Conservation (phyloP, 2,888 invertebrate genomes). For the Odontocerum albicorne region DNA sequence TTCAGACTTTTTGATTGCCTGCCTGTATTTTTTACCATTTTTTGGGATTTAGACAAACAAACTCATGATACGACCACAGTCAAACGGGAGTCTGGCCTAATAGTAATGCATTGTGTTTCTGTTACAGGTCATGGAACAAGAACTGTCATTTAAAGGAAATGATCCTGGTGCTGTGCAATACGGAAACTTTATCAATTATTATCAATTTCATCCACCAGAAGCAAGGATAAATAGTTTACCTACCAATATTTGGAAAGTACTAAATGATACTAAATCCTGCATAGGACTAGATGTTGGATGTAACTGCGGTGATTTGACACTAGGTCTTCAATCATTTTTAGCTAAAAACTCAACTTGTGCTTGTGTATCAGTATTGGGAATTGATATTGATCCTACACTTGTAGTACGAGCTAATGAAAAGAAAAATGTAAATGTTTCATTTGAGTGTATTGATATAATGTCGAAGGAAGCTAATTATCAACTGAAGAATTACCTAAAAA, state of each 20-base stretch:
- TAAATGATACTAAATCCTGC: slow-evolving; percentile 44
- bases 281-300: slow-evolving; percentile 75
- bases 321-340: slow-evolving; percentile 58
- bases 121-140: slow-evolving; percentile 32
- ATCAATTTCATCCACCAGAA: slow-evolving; percentile 73
- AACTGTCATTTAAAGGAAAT: slow-evolving; percentile 52
- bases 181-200: slow-evolving; percentile 89
- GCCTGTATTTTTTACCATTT: too few relatives aligned
- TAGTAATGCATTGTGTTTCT: too few relatives aligned
- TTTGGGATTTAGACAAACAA: too few relatives aligned
- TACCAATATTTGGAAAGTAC: slow-evolving; percentile 43
- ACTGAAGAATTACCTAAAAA: slow-evolving; percentile 54
- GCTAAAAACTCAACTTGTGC: slow-evolving; percentile 45
- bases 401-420: slow-evolving; percentile 66
- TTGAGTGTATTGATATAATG: slow-evolving; percentile 65
- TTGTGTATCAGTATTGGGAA: slow-evolving; percentile 59
- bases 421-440: slow-evolving; percentile 51
- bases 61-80: too few relatives aligned
- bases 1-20: too few relatives aligned
- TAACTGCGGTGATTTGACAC: slow-evolving; percentile 77
- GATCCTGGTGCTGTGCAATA: slow-evolving; percentile 77
- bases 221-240: slow-evolving; percentile 68
- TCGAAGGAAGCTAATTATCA: slow-evolving; percentile 42
- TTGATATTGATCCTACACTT: slow-evolving; percentile 74
- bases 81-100: too few relatives aligned